phyloP scores from a whole-genome alignment of 2,797 vertebrate species.

The Enteromius thamalakanensis region DNA sequence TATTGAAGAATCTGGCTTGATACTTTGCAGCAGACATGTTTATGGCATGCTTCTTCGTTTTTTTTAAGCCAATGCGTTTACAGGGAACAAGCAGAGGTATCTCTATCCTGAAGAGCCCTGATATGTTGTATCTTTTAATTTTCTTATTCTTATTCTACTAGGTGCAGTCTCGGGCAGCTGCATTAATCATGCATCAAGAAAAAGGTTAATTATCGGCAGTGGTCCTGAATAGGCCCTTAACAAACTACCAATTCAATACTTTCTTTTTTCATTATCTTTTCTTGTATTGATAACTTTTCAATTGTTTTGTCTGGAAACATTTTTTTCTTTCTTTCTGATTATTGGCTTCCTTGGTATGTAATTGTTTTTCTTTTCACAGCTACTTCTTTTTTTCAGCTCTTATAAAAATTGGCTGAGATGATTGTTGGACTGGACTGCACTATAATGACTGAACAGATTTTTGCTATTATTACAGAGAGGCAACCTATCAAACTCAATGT shows the following conservation, averaged over 20 bases:
- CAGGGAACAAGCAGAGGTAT: not conserved
- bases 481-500: not conserved
- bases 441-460: not conserved
- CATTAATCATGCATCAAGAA: not conserved
- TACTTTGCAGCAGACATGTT: slow-evolving; percentile 1
- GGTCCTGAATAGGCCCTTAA: not conserved
- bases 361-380: not conserved
- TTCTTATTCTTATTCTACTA: not conserved
- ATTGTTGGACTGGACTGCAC: not conserved
- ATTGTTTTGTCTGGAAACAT: not conserved
- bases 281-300: not conserved
- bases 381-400: not conserved
- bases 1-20: not conserved
- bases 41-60: not conserved
- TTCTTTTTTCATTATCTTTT: not conserved
- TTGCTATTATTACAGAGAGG: not conserved
- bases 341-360: not conserved
- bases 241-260: not conserved
- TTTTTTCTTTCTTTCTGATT: not conserved
- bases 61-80: not conserved
- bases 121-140: not conserved
- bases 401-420: not conserved
- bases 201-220: too few species aligned
- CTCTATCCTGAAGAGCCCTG: not conserved
- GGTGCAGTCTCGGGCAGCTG: not conserved